phyloP scores from a whole-genome alignment of 2,888 invertebrate genomes.

The Tholera decimalis region DNA sequence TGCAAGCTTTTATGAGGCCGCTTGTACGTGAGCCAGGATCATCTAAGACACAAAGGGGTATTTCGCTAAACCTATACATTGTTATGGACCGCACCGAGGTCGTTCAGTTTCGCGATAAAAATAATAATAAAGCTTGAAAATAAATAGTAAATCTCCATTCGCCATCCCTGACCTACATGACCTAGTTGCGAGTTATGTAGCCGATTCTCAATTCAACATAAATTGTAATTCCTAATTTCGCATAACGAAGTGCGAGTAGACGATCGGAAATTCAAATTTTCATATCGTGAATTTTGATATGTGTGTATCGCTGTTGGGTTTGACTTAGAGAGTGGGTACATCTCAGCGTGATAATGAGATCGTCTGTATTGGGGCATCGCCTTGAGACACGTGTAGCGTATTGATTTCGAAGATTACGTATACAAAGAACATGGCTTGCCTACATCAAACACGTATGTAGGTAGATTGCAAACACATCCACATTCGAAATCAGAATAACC shows the following conservation, averaged over 20 bases:
- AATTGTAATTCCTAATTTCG: constrained; percentile 71
- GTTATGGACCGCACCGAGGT: constrained; percentile 65
- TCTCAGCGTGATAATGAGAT: constrained; percentile 40
- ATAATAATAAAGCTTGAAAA: constrained; percentile 74
- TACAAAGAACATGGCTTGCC: constrained; percentile 24
- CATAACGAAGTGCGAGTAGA: constrained; percentile 67
- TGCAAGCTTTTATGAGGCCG: constrained; percentile 83
- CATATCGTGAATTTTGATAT: constrained; percentile 55
- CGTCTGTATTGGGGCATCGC: constrained; percentile 47
- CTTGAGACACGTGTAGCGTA: constrained; percentile 56
- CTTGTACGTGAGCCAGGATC: constrained; percentile 72
- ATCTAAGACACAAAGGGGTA: constrained; percentile 77
- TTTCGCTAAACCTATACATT: constrained; percentile 66
- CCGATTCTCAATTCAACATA: constrained; percentile 67
- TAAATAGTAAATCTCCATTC: constrained; percentile 67
- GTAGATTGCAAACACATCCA: background rate
- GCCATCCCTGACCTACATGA: constrained; percentile 80
- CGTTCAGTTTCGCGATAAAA: constrained; percentile 69
- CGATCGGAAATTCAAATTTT: constrained; percentile 67
- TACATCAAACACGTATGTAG: background rate
- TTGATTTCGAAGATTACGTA: constrained; percentile 56
- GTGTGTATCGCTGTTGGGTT: constrained; percentile 26
- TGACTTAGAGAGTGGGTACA: constrained; percentile 27
- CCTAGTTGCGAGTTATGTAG: constrained; percentile 72
- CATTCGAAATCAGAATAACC: constrained; percentile 51